A percentile compares a stretch with the other conserved stretches of the same genome.
phyloP scores from a whole-genome alignment of 2,888 invertebrate species.

The Pherbina coryleti region DNA sequence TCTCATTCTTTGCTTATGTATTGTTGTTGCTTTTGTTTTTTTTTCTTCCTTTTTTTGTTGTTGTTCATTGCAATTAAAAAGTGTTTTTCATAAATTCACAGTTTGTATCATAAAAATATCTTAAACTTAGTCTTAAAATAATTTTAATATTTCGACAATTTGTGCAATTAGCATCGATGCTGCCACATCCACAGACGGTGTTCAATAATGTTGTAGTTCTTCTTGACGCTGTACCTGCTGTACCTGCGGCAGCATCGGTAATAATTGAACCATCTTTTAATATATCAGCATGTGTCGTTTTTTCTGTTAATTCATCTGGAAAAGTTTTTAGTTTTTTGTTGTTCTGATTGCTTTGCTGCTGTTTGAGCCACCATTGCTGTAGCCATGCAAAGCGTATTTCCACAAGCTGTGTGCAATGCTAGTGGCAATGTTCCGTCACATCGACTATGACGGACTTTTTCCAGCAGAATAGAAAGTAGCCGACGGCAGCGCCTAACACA shows the following conservation, averaged over 20 bases:
- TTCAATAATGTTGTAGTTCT: constrained; percentile 26
- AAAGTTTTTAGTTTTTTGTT: constrained; percentile 33
- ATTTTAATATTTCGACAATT: constrained; percentile 64
- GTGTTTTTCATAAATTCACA: constrained; percentile 61
- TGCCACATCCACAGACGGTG: constrained; percentile 41
- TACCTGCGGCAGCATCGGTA: neutral
- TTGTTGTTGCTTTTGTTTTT: neutral
- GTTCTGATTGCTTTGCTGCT: constrained; percentile 30
- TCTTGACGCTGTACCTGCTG: constrained; percentile 40
- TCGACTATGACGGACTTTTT: constrained; percentile 93
- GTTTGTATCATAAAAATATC: constrained; percentile 60
- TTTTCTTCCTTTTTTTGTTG: neutral
- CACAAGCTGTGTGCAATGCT: constrained; percentile 64
- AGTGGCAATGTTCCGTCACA: constrained; percentile 96
- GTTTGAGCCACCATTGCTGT: constrained; percentile 40
- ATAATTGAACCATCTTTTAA: constrained; percentile 10
- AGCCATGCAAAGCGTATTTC: constrained; percentile 40
- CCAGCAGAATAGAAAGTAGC: constrained; percentile 97
- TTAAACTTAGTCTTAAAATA: constrained; percentile 61
- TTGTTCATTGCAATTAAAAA: constrained; percentile 34
- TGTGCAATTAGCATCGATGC: constrained; percentile 54
- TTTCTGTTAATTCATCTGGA: constrained; percentile 21
- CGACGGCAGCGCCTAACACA: constrained; percentile 88
- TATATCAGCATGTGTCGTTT: constrained; percentile 37
- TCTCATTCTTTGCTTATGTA: constrained; percentile 14